Base-by-base conservation (phyloP, 1,140 invertebrate species). In the Brachionus calyciflorus region DNA sequence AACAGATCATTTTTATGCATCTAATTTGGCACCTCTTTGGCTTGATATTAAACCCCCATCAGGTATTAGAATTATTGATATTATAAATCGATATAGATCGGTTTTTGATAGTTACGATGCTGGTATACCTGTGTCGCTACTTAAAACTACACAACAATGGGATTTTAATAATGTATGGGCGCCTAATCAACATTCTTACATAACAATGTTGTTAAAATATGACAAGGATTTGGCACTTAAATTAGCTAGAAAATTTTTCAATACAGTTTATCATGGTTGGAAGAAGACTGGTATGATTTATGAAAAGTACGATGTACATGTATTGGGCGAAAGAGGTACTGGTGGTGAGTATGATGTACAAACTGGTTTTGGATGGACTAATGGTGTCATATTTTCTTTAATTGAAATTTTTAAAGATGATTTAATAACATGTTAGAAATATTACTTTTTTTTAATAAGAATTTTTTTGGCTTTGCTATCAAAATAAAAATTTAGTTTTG, bases 101-200 rank as follows among this genome's bases (percentile, higher is more conserved):
- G 46, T 48, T 0, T 46, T 70, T 4, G 26, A 51, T 17, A 12
- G 30, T 19, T 41, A 57, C 7, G 44, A 48, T 0, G 48, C 14
- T 10, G 12, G 93, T 14, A 89, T 95, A 49, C 93, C 93, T 2
- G 90, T 92, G 0, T 92, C 92, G 0, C 84, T 92, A 4, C 88
- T 90, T 78, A 88, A 90, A 19, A 90, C 91, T 0, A 91, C 91
- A 2, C 92, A 96, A 82, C 93, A 96, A 81, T 96, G 94, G 94
- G 94, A 96, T 84, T 93, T 90, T 78, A 93, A 93, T 0, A 96
- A 96, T 82, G 92, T 91, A 0, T 96, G 93, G 93, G 91, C 92
- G 4, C 93, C 93, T 0, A 89, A 90, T 0, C 88, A 87, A 0
- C 86, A 90, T 33, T 48, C 53, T 26, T 55, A 55, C 26, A 55